Percentiles rank a stretch among this genome's conserved stretches.
These are phyloP conservation scores for Drosophila ambigua DNA, from an alignment of 1,140 invertebrate species.

Conservation along the genomic window DNA sequence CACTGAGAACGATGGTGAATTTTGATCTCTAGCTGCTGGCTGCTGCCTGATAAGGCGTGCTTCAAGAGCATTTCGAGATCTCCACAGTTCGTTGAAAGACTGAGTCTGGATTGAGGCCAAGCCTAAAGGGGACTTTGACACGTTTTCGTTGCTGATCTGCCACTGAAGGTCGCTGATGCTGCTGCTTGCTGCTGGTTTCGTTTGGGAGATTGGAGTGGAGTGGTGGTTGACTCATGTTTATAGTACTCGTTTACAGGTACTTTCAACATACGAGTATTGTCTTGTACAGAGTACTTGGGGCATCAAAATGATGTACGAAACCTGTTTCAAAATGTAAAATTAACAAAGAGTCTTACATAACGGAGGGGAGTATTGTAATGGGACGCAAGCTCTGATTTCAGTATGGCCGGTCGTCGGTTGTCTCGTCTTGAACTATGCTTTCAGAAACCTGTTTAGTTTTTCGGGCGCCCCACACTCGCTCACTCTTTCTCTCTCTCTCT, in stretches of 20 bases:
- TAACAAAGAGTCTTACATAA: constrained; percentile 55
- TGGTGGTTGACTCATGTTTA: constrained; percentile 35
- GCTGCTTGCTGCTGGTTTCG: constrained; percentile 1
- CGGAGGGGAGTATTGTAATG: constrained; percentile 23
- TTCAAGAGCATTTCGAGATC: constrained; percentile 11
- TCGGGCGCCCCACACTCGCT: constrained; percentile 16
- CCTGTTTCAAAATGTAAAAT: constrained; percentile 45
- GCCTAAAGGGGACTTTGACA: constrained; percentile 41
- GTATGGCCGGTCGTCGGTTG: constrained; percentile 46
- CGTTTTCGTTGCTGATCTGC: constrained; percentile 36
- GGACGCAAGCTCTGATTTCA: constrained; percentile 38
- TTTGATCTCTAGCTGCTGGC: constrained; percentile 15
- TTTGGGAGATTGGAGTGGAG: background rate
- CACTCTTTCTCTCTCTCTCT: constrained; percentile 13
- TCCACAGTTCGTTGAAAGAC: constrained; percentile 10
- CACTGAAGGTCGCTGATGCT: constrained; percentile 23
- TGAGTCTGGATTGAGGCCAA: constrained; percentile 39
- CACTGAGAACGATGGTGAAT: background rate
- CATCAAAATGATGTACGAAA: constrained; percentile 31
- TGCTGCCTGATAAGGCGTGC: constrained; percentile 24
- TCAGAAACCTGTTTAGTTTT: constrained; percentile 44
- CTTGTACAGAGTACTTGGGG: constrained; percentile 20
- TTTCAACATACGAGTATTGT: constrained; percentile 17
- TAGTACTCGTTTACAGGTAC: constrained; percentile 35
- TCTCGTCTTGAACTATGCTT: constrained; percentile 25